These are phyloP conservation scores for Pangasius mekongensis DNA, from an alignment of 2,797 vertebrate genomes.

Conservation along the genomic window DNA sequence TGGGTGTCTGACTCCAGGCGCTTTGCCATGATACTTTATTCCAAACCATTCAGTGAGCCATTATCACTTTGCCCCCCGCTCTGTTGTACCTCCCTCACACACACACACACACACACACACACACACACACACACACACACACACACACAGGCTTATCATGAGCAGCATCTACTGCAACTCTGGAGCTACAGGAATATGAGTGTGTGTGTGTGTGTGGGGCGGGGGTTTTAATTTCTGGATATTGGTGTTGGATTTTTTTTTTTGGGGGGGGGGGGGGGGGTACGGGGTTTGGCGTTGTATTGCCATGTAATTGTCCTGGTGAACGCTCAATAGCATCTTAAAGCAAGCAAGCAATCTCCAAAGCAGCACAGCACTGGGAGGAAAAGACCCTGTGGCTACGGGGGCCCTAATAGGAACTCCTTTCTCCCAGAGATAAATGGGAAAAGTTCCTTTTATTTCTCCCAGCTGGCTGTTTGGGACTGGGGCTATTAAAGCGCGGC, in stretches of 20 bases:
- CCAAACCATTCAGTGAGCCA: constrained; percentile 90
- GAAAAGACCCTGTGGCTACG: constrained; percentile 92
- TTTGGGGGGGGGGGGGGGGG: constrained; percentile 70
- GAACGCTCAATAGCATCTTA: constrained; percentile 98
- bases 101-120: constrained; percentile 45
- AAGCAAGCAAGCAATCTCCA: constrained; percentile 96
- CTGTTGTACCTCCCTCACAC: constrained; percentile 71
- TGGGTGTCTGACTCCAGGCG: constrained; percentile 91
- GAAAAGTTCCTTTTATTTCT: constrained; percentile 92
- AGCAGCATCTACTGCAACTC: constrained; percentile 86
- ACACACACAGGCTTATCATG: constrained; percentile 89
- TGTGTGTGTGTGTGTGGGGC: not conserved
- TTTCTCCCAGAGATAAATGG: constrained; percentile 92
- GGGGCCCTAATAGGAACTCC: constrained; percentile 91
- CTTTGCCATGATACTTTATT: constrained; percentile 90
- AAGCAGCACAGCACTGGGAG: constrained; percentile 84
- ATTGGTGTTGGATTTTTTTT: not conserved
- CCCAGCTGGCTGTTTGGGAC: constrained; percentile 83
- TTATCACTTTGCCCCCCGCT: constrained; percentile 83
- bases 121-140: constrained; percentile 42
- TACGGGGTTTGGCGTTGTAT: constrained; percentile 76
- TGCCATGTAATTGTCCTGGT: constrained; percentile 96
- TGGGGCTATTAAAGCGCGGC: constrained; percentile 88
- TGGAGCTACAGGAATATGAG: constrained; percentile 74
- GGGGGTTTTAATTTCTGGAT: constrained; percentile 10